Conservation (phyloP, 2,113 vertebrate genomes). For the Periophthalmus modestus region DNA sequence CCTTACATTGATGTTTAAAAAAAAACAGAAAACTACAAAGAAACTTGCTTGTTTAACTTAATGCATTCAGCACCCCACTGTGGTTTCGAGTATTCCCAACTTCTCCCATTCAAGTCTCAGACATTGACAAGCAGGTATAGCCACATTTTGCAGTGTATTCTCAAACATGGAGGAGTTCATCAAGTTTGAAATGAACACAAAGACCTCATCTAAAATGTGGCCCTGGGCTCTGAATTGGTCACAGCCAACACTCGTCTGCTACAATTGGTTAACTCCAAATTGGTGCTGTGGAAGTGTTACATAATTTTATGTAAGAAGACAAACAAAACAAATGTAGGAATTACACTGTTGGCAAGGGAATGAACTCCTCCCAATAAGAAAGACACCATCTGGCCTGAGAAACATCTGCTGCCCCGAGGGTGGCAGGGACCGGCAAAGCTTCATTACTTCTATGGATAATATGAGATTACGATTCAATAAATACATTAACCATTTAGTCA, state of each 20-base stretch:
- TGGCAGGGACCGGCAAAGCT: conserved; percentile 58
- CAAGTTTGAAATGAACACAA: too few relatives aligned
- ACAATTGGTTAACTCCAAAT: conserved; percentile 28
- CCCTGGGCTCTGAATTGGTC: not conserved
- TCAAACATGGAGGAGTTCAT: not conserved
- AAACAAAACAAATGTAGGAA: conserved; percentile 47
- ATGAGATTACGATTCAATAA: conserved; percentile 78
- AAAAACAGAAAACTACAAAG: too few relatives aligned
- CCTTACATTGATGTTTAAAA: too few relatives aligned
- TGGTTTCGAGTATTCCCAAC: too few relatives aligned
- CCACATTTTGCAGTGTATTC: too few relatives aligned
- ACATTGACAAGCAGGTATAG: too few relatives aligned
- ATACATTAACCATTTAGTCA: conserved; percentile 72
- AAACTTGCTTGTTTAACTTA: too few relatives aligned
- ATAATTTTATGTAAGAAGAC: conserved; percentile 37
- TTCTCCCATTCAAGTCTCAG: too few relatives aligned
- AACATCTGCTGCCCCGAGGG: conserved; percentile 81
- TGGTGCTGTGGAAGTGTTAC: conserved; percentile 26
- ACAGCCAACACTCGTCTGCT: not conserved
- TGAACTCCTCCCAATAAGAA: conserved; percentile 41
- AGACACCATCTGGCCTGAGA: conserved; percentile 72
- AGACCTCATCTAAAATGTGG: not conserved
- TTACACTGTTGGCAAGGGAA: conserved; percentile 26
- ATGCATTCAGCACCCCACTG: too few relatives aligned
- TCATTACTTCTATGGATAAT: conserved; percentile 72